Conservation (phyloP, 2,888 invertebrate species). For the Tenodera sinensis region DNA sequence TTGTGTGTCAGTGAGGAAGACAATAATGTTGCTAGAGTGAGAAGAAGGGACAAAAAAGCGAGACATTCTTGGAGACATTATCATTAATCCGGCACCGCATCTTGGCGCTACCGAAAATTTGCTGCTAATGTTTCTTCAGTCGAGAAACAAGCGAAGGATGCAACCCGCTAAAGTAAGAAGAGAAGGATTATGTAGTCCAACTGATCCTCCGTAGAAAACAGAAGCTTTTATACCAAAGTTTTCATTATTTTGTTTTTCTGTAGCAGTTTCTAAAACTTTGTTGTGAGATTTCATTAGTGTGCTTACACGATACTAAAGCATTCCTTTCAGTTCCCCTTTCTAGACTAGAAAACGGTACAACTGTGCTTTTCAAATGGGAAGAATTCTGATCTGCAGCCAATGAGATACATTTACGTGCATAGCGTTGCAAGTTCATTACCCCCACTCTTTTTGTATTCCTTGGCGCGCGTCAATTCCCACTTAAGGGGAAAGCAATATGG, state of each 20-base stretch:
- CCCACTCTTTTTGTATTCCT: too few species aligned
- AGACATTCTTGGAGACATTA: not conserved
- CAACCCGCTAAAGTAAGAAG: not conserved
- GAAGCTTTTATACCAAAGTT: not conserved
- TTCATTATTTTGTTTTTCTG: not conserved
- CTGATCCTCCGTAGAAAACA: not conserved
- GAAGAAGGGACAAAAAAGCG: not conserved
- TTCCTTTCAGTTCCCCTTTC: too few species aligned
- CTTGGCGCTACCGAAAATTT: not conserved
- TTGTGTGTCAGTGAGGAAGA: not conserved
- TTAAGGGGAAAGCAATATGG: too few species aligned
- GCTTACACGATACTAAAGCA: too few species aligned
- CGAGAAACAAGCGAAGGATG: not conserved
- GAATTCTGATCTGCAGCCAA: too few species aligned
- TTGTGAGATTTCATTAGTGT: not conserved
- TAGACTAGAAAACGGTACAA: too few species aligned
- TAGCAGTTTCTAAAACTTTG: not conserved
- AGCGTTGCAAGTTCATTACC: too few species aligned
- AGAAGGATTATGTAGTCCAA: not conserved
- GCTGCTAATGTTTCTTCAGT: not conserved
- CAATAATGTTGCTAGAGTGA: not conserved
- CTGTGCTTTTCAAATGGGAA: too few species aligned
- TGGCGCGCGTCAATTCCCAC: too few species aligned
- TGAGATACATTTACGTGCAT: too few species aligned
- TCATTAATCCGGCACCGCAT: not conserved